Evolutionary conservation across 2,113 vertebrate species (phyloP).

Genomic region (Plestiodon gilberti): DNA sequence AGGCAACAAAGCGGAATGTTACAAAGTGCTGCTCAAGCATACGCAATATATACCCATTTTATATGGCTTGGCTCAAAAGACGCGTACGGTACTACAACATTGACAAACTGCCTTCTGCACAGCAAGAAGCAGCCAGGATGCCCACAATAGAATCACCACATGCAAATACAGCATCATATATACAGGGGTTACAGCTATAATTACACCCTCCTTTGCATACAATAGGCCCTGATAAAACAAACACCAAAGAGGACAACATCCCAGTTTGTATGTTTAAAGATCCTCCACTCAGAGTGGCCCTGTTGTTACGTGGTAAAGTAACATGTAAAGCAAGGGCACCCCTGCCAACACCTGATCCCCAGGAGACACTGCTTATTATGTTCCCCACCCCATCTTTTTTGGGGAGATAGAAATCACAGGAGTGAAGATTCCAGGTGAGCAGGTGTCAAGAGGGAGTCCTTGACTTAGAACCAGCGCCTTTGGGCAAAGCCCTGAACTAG

Average conservation of each 20-base stretch:
- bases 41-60: background rate
- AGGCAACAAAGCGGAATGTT: background rate
- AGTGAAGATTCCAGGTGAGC: background rate
- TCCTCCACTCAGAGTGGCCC: background rate
- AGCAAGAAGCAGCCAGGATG: background rate
- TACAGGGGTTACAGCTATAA: conserved; percentile 49
- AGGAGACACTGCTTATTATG: background rate
- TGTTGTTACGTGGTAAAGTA: too few relatives aligned
- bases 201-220: conserved; percentile 56
- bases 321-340: background rate
- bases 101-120: conserved; percentile 21
- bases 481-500: too few relatives aligned
- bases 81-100: background rate
- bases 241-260: background rate
- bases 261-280: background rate
- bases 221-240: background rate
- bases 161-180: conserved; percentile 52
- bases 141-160: conserved; percentile 38
- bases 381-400: background rate
- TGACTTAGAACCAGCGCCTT: too few relatives aligned
- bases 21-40: background rate
- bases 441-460: background rate
- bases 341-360: background rate
- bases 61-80: conserved; percentile 4
- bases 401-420: background rate